Evolutionary conservation across 2,888 invertebrate species (phyloP).

Genomic region (Disparrhopalites patrizii): DNA sequence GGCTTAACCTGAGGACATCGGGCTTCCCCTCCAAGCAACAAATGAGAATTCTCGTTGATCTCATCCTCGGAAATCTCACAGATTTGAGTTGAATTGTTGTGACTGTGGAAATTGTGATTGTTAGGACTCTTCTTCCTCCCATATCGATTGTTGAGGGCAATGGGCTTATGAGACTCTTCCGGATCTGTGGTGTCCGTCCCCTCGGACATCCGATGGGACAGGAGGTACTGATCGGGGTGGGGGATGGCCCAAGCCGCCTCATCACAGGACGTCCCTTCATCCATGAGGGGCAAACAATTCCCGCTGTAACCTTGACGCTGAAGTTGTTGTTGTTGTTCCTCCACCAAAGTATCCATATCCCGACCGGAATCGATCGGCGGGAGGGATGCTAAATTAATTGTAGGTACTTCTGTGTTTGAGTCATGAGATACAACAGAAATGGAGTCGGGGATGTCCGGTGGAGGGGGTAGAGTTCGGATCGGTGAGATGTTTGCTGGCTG

Average conservation of each 20-base stretch:
- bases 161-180: constrained; percentile 31
- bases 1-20: constrained; percentile 19
- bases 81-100: constrained; percentile 3
- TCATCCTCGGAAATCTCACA: constrained; percentile 41
- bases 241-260: constrained; percentile 45
- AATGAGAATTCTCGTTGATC: constrained; percentile 41
- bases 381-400: constrained; percentile 44
- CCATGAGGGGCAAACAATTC: constrained; percentile 30
- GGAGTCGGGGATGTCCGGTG: constrained; percentile 46
- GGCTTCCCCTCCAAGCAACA: constrained; percentile 27
- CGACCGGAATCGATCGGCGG: constrained; percentile 40
- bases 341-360: constrained; percentile 43
- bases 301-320: no score
- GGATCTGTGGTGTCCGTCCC: constrained; percentile 37
- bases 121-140: constrained; percentile 31
- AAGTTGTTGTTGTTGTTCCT: constrained; percentile 30
- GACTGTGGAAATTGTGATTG: constrained; percentile 24
- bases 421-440: constrained; percentile 41
- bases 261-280: constrained; percentile 37
- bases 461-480: constrained; percentile 41
- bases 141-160: constrained; percentile 44
- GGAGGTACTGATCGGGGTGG: constrained; percentile 46
- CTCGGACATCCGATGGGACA: constrained; percentile 36
- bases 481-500: constrained; percentile 48
- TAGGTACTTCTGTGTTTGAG: constrained; percentile 38